phyloP scores from a whole-genome alignment of 2,113 vertebrate species.

The Pungitius pungitius region DNA sequence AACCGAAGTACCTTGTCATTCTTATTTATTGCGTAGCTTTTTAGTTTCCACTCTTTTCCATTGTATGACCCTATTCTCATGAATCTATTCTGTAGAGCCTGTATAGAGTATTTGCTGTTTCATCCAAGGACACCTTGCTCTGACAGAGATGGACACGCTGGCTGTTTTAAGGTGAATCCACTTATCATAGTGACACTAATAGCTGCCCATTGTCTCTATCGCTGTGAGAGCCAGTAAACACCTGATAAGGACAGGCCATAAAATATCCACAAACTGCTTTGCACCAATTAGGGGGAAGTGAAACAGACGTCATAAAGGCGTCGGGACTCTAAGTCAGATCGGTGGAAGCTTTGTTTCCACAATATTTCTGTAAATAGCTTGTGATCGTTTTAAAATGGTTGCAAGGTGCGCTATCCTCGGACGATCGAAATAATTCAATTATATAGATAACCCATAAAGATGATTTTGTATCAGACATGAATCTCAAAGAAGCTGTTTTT shows the following conservation, averaged over 20 bases:
- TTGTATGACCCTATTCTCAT: slow-evolving; percentile 10
- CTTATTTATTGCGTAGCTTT: not conserved
- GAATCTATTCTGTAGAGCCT: slow-evolving; percentile 4
- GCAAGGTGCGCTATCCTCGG: slow-evolving; percentile 1
- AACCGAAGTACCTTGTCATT: not conserved
- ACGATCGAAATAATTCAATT: not conserved
- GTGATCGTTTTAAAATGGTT: slow-evolving; percentile 4
- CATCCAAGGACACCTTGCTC: slow-evolving; percentile 36
- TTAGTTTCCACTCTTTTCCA: not conserved
- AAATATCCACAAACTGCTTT: slow-evolving; percentile 44
- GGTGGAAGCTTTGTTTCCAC: not conserved
- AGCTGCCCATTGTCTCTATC: slow-evolving; percentile 54
- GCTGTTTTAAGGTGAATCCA: slow-evolving; percentile 32
- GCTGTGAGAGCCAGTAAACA: slow-evolving; percentile 42
- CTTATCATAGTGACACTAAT: slow-evolving; percentile 60
- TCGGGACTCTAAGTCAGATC: slow-evolving; percentile 14
- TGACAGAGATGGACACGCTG: slow-evolving; percentile 25
- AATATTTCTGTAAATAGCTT: slow-evolving; percentile 14
- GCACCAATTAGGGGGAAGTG: slow-evolving; percentile 53
- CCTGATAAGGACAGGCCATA: slow-evolving; percentile 54
- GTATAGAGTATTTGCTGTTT: slow-evolving; percentile 30
- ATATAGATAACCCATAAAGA: not conserved
- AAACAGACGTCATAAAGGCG: slow-evolving; percentile 46
- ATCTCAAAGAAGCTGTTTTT: not conserved
- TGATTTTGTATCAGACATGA: not conserved